These are phyloP conservation scores for Hydrochoerus hydrochaeris DNA, from an alignment of 2,113 vertebrate genomes.

Conservation along the genomic window DNA sequence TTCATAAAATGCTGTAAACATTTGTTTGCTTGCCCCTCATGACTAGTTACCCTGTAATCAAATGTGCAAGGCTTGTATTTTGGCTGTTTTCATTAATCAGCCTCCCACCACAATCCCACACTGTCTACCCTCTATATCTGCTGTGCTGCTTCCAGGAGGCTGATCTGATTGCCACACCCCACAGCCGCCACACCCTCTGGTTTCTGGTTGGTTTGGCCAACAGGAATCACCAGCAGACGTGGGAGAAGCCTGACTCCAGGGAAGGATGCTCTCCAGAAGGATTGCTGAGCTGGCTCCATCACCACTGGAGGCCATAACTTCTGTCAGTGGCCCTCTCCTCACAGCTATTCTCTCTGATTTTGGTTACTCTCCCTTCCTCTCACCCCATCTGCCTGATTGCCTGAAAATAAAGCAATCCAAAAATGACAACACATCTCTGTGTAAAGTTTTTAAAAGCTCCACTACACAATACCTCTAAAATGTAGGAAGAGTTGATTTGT, in stretches of 20 bases:
- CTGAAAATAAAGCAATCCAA: background rate
- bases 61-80: background rate
- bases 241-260: background rate
- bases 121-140: background rate
- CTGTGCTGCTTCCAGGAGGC: background rate
- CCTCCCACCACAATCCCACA: background rate
- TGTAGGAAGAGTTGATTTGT: background rate
- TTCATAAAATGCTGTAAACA: background rate
- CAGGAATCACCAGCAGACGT: background rate
- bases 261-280: background rate
- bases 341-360: background rate
- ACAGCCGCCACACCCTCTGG: background rate
- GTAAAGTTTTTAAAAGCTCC: background rate
- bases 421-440: background rate
- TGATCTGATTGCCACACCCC: accelerated
- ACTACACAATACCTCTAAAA: background rate
- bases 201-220: background rate
- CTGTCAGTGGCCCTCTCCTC: background rate
- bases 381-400: background rate
- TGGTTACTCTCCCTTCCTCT: background rate
- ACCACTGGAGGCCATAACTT: background rate
- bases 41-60: background rate
- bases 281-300: background rate
- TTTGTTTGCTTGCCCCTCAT: background rate
- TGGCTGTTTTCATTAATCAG: background rate